Conservation (phyloP, 2,113 vertebrate genomes). For the Cynopterus brachyotis region DNA sequence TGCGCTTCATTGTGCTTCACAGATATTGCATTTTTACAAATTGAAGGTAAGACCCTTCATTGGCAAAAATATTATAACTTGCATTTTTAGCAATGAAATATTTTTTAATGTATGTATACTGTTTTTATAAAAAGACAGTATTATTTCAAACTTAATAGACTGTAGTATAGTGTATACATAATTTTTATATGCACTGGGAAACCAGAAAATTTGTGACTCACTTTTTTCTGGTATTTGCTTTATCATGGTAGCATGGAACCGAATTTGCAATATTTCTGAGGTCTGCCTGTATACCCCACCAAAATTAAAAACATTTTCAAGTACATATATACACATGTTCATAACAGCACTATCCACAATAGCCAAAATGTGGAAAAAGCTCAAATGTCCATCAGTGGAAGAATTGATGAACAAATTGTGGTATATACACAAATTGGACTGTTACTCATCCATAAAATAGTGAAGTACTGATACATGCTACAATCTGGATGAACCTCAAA, state of each 20-base stretch:
- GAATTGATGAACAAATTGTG: neutral
- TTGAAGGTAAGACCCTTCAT: neutral
- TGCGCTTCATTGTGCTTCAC: neutral
- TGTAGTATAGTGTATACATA: neutral
- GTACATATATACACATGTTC: neutral
- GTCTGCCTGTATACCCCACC: neutral
- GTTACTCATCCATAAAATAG: neutral
- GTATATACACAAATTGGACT: neutral
- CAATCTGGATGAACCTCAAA: neutral
- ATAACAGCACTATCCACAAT: neutral
- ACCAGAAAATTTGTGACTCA: neutral
- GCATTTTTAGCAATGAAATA: neutral
- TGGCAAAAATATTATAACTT: neutral
- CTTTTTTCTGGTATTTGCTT: neutral
- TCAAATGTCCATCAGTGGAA: neutral
- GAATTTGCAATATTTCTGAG: neutral
- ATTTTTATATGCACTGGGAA: neutral
- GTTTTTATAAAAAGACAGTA: neutral
- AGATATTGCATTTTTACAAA: neutral
- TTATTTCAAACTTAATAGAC: neutral
- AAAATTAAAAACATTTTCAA: neutral
- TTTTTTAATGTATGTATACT: neutral
- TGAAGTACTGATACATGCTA: neutral
- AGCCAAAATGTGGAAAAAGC: neutral
- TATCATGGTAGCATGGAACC: neutral